Evolutionary conservation across 2,113 vertebrate genomes (phyloP), one percentile per base, ranked within the genome.

Genomic region (human): DNA sequence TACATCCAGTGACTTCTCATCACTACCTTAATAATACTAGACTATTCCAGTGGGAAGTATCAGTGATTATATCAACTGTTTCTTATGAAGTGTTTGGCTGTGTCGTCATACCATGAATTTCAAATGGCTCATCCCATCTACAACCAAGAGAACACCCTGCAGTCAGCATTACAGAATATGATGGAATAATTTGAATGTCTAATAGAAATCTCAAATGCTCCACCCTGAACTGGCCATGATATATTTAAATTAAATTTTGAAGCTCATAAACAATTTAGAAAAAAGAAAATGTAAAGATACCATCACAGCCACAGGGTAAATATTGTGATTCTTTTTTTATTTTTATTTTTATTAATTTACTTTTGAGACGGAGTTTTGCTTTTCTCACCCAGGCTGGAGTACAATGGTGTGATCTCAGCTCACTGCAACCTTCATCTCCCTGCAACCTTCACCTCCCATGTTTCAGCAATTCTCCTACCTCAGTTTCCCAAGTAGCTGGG

Each of bases 201-300:
- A 40, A 3, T 80, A 30, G 80, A 79, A 80, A 66, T 61, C 32
- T 76, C 84, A 70, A 83, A 27, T 40, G 18, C 2, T 89, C 43
- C n/a, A 95, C 32, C 70, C 40, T 61, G 50, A 92, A 55, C 50
- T 89, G 88, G 59, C 43, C 2, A 6, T 57, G 61, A 35, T 2
- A 5, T 66, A 85, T 92, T 55, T n/a, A 52, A 98, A 89, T 92
- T 93, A 94, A 92, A n/a, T 38, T 38, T 72, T 40, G 25, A 96
- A 85, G 11, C 4, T 72, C 73, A 76, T 66, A 48, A 72, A 97
- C 96, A 72, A 1, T 11, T 79, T 73, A 66, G n/a, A 27, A 72
- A 43, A 70, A 86, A 85, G 57, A 61, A 66, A 91, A 80, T 38
- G 8, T 93, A 9, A 27, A 2, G 45, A 11, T 13, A 57, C 20